Evolutionary conservation across 2,797 vertebrate genomes (phyloP).

Genomic region (Orestias chungarensis): DNA sequence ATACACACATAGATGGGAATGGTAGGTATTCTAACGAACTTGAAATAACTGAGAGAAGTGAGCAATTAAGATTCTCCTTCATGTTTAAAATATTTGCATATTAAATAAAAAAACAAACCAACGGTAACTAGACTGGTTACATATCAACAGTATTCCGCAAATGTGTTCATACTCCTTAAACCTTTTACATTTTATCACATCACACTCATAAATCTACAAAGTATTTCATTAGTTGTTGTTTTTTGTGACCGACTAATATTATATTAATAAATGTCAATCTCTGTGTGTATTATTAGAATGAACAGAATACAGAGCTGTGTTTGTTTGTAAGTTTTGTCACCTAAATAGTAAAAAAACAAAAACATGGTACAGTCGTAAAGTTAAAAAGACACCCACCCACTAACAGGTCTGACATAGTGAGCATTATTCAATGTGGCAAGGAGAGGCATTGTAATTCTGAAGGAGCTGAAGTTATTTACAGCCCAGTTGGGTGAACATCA

Average conservation of each 20-base stretch:
- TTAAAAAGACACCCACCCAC: no score
- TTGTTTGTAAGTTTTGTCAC: no score
- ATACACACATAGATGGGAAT: slow-evolving; percentile 33
- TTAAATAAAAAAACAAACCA: neutral
- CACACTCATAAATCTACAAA: neutral
- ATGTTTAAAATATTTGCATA: neutral
- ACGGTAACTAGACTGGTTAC: neutral
- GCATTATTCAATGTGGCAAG: neutral
- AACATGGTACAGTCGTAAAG: no score
- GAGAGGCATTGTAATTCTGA: neutral
- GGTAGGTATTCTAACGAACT: slow-evolving; percentile 45
- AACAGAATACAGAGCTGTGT: no score
- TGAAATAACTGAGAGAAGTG: neutral
- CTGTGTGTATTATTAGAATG: no score
- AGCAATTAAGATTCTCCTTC: neutral
- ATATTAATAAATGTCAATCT: no score
- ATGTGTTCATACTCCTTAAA: neutral
- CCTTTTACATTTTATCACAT: neutral
- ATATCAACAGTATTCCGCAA: neutral
- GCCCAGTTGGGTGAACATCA: neutral
- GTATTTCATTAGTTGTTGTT: neutral
- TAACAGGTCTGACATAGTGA: no score
- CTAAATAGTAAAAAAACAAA: no score
- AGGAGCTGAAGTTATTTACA: neutral
- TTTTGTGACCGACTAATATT: neutral